Conservation (phyloP, 92 coral and sea anemone species). For the Porites evermanni region DNA sequence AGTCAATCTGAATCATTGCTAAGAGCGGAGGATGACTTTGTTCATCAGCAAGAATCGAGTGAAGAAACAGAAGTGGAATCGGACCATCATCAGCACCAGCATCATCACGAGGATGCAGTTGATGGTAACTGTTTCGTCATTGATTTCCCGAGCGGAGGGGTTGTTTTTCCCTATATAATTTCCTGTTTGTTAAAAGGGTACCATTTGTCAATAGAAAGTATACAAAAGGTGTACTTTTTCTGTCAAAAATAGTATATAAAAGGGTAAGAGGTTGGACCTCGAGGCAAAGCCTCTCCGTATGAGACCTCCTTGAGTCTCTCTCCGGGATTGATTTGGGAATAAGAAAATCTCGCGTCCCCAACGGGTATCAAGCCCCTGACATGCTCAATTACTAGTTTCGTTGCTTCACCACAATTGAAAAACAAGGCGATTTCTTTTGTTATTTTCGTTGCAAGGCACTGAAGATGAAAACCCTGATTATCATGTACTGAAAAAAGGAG, state of each 20-base stretch:
- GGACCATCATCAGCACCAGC: background rate
- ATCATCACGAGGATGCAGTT: background rate
- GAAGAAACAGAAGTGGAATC: background rate
- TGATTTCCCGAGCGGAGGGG: no score
- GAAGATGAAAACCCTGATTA: background rate
- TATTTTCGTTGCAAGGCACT: background rate
- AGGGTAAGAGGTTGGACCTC: no score
- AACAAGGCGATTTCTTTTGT: background rate
- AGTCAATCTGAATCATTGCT: background rate
- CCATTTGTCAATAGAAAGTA: no score
- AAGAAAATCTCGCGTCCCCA: no score
- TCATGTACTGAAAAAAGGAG: slow-evolving; percentile 2
- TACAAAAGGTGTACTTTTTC: no score
- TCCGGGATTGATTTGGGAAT: no score
- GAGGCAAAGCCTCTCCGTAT: no score
- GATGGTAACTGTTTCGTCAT: background rate
- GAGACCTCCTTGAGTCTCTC: no score
- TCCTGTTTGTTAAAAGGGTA: no score
- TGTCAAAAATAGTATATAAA: no score
- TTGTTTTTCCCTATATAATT: no score
- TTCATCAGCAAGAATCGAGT: background rate
- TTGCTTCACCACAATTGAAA: background rate
- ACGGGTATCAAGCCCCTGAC: no score
- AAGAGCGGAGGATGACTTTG: background rate
- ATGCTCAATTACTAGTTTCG: background rate